Base-by-base conservation (phyloP, 2,797 vertebrate species). In the Pipistrellus nathusii region DNA sequence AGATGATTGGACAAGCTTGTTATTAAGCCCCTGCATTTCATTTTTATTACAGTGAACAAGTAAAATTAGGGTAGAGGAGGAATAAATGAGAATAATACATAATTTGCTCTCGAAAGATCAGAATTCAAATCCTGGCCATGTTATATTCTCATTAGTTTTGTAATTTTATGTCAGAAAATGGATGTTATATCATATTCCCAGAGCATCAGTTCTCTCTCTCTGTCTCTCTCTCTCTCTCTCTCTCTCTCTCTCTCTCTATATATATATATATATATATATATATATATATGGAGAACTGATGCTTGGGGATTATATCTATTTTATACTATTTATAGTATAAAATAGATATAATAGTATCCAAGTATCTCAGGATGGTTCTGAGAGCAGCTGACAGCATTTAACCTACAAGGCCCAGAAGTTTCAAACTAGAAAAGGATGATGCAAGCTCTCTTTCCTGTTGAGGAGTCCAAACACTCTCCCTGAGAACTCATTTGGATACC, bases 341-440 rank as follows among this genome's bases (percentile, higher is more conserved):
- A 85, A 82, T 11, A 85, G 14, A 91, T 46, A 82, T n/a, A 57
- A 75, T 41, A 32, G 59, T 59, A 59, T 25, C 25, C n/a, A 59
- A 75, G 5, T 41, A 41, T 23, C 51, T 41, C 35, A 55, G 6
- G 12, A 14, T 81, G 27, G 27, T 48, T 87, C 51, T 51, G 57
- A 75, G 68, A 71, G 41, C 25, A 71, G 27, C 27, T 89, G 20
- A 76, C 68, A 96, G 75, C 90, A 76, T 73, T 95, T 96, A 92
- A 82, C 46, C 44, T 80, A 9, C 69, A 85, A 44, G 90, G 25
- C 27, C 80, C 12, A 87, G 69, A 76, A 18, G 57, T 7, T 84
- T 95, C 32, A 76, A 93, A 72, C 38, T 30, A 78, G 72, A 88
- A 80, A 12, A 77, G 8, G 35, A 21, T 81, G 8, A 35, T 85